Evolutionary conservation across 2,113 vertebrate genomes (phyloP).

Genomic region (Kryptolebias marmoratus): DNA sequence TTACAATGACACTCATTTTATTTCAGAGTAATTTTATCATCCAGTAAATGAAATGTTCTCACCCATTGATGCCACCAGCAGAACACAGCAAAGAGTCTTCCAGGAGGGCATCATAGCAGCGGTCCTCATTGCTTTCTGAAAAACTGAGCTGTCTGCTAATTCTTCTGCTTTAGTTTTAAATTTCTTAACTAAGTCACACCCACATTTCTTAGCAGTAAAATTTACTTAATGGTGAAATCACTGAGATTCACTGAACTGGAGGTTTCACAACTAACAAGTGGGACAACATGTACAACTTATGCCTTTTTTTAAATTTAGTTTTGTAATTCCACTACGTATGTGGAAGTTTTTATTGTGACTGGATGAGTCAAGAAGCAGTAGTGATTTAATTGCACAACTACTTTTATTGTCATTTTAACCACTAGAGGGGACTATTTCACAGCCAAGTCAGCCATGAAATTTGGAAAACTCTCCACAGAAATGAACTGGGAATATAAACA

Average conservation of each 20-base stretch:
- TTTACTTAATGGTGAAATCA: constrained; percentile 1
- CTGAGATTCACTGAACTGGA: not conserved
- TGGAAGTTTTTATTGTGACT: too few relatives aligned
- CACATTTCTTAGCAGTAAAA: constrained; percentile 15
- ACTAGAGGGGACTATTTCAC: too few relatives aligned
- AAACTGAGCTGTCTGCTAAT: not conserved
- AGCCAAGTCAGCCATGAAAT: too few relatives aligned
- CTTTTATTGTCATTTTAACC: not conserved
- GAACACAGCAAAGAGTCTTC: constrained; percentile 6
- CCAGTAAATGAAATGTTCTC: not conserved
- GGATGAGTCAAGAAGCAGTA: too few relatives aligned
- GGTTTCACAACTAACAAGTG: fast-evolving
- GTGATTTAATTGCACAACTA: not conserved
- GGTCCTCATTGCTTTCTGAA: not conserved
- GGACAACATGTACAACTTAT: not conserved
- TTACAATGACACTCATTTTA: too few relatives aligned
- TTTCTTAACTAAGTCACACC: not conserved
- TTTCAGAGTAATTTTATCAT: too few relatives aligned
- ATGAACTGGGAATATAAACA: too few relatives aligned
- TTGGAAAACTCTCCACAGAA: too few relatives aligned
- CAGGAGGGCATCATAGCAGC: not conserved
- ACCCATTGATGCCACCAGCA: constrained; percentile 43
- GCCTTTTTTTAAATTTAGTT: too few relatives aligned
- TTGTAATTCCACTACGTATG: too few relatives aligned
- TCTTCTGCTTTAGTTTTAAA: not conserved